Evolutionary conservation across 2,888 invertebrate species (phyloP).

Genomic region (Ochropleura plecta): DNA sequence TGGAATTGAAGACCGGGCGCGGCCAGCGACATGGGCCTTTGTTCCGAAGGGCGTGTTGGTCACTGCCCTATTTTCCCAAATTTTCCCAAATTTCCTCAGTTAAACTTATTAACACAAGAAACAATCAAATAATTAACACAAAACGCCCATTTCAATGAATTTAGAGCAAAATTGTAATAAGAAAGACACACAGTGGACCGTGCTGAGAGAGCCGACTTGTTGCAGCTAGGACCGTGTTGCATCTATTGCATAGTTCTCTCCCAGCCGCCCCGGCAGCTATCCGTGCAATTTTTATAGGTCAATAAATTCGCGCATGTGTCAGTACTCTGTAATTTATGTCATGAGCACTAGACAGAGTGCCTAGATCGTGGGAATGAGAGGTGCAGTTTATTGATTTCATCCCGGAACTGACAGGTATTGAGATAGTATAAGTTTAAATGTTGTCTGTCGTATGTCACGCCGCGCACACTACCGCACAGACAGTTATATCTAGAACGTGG

Average conservation of each 20-base stretch:
- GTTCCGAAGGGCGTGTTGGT: constrained; percentile 22
- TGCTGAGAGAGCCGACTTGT: constrained; percentile 48
- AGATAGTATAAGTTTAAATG: not conserved
- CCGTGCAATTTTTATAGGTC: constrained; percentile 63
- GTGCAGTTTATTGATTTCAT: constrained; percentile 44
- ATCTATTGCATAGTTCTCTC: constrained; percentile 53
- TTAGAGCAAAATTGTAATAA: constrained; percentile 7
- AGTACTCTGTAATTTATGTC: constrained; percentile 52
- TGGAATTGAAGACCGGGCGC: constrained; percentile 12
- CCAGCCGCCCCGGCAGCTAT: constrained; percentile 26
- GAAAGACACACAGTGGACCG: not conserved
- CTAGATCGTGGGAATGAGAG: constrained; percentile 35
- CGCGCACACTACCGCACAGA: not conserved
- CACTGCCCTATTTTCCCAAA: constrained; percentile 4
- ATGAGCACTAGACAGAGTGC: constrained; percentile 42
- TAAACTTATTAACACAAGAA: not conserved
- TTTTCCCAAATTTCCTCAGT: not conserved
- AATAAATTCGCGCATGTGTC: constrained; percentile 66
- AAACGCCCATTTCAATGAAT: constrained; percentile 4
- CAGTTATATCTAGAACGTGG: constrained; percentile 28
- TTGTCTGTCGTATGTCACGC: constrained; percentile 7
- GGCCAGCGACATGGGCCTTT: constrained; percentile 40
- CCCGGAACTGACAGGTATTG: constrained; percentile 11
- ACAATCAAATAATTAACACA: constrained; percentile 9
- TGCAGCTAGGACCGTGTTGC: constrained; percentile 59